These are phyloP conservation scores for Brachylomia viminalis DNA, from an alignment of 2,888 invertebrate species.

Conservation along the genomic window DNA sequence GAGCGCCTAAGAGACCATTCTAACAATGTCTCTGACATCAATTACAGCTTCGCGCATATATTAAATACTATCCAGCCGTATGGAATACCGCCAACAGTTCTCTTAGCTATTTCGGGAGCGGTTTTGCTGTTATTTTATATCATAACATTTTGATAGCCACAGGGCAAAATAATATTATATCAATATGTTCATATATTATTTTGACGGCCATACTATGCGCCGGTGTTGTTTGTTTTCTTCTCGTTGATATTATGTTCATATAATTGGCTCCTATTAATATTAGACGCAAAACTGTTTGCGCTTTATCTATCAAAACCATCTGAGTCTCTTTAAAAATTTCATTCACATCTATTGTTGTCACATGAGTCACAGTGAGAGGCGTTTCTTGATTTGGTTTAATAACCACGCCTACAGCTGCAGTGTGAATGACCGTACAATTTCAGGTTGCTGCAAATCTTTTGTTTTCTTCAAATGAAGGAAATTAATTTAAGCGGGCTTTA, in stretches of 20 bases:
- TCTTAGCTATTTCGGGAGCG: conserved; percentile 72
- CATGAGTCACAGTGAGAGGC: conserved; percentile 64
- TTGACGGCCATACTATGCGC: conserved; percentile 32
- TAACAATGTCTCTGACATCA: conserved; percentile 50
- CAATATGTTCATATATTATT: conserved; percentile 41
- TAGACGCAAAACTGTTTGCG: conserved; percentile 33
- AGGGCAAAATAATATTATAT: conserved; percentile 48
- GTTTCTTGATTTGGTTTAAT: conserved; percentile 70
- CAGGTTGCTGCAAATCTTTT: conserved; percentile 62
- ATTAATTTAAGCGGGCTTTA: conserved; percentile 55
- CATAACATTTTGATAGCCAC: conserved; percentile 62
- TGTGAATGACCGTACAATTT: conserved; percentile 71
- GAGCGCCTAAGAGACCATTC: conserved; percentile 31
- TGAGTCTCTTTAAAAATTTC: conserved; percentile 36
- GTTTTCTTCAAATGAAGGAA: conserved; percentile 62
- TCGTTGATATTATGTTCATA: conserved; percentile 35
- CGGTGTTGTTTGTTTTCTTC: conserved; percentile 41
- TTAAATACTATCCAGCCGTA: conserved; percentile 62
- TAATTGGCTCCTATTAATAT: conserved; percentile 28
- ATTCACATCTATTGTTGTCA: conserved; percentile 65
- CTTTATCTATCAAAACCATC: conserved; percentile 51
- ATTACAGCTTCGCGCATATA: conserved; percentile 59
- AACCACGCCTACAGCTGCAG: conserved; percentile 65
- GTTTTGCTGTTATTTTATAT: conserved; percentile 72
- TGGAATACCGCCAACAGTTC: conserved; percentile 74